A percentile compares a stretch with the other conserved stretches of the same genome.
Conservation (phyloP, 2,888 invertebrate genomes). For the Mythimna loreyi region DNA sequence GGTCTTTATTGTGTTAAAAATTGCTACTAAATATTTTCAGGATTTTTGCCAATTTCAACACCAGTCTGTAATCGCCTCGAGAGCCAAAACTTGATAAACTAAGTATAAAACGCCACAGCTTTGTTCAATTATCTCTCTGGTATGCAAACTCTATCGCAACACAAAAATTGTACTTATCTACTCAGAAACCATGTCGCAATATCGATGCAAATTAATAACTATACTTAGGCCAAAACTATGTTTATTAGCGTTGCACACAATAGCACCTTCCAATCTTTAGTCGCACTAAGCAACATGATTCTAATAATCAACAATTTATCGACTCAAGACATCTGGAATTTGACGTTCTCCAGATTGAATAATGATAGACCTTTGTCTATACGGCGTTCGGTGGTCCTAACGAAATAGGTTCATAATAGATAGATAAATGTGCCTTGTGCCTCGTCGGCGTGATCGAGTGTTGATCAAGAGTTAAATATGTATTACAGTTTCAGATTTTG, state of each 20-base stretch:
- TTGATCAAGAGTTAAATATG: conserved; percentile 52
- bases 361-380: conserved; percentile 75
- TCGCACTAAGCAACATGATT: conserved; percentile 44
- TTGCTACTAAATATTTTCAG: too few relatives aligned
- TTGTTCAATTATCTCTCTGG: conserved; percentile 21
- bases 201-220: conserved; percentile 47
- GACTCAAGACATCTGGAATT: conserved; percentile 55
- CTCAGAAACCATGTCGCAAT: conserved; percentile 33
- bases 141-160: conserved; percentile 22
- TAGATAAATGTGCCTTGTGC: conserved; percentile 48
- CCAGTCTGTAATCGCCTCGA: too few relatives aligned
- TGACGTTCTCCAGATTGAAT: conserved; percentile 73
- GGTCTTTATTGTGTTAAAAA: too few relatives aligned
- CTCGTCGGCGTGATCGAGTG: conserved; percentile 50
- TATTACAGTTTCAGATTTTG: conserved; percentile 47
- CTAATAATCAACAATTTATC: conserved; percentile 64
- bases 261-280: conserved; percentile 39
- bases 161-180: conserved; percentile 24
- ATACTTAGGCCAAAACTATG: conserved; percentile 47
- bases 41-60: neutral
- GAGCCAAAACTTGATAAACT: neutral
- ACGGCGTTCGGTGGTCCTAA: conserved; percentile 58
- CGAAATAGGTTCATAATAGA: conserved; percentile 56
- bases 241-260: conserved; percentile 55
- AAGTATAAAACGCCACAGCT: neutral